Base-by-base conservation (phyloP, 2,888 invertebrate genomes). In the Zaprionus obscuricornis region DNA sequence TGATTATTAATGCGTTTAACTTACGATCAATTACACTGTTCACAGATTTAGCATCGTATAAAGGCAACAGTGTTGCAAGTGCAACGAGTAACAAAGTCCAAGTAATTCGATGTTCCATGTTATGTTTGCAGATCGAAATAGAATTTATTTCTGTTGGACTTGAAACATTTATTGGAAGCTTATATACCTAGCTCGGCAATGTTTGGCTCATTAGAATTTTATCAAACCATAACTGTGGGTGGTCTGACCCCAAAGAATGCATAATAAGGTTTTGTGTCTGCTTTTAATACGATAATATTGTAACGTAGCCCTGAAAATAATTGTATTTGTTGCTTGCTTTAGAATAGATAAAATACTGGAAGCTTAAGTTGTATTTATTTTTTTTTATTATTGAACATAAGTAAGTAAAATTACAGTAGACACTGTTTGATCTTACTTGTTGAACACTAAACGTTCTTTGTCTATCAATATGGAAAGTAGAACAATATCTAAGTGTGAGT, bases 251-350 rank as follows among this genome's bases (percentile, higher is more conserved):
- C 47, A 33, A 65, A 33, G 40, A 73, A 62, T 67, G 46, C 39
- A 55, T 74, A 58, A 81, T 74, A 71, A 71, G 81, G 77, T 60
- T n/a, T n/a, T n/a, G n/a, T n/a, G n/a, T n/a, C n/a, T n/a, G n/a
- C n/a, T n/a, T n/a, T n/a, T n/a, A n/a, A n/a, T n/a, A n/a, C n/a
- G n/a, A n/a, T n/a, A n/a, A n/a, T n/a, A n/a, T n/a, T n/a, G n/a
- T n/a, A n/a, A n/a, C n/a, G n/a, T n/a, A n/a, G n/a, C n/a, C n/a
- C n/a, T n/a, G n/a, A n/a, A n/a, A n/a, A n/a, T n/a, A n/a, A n/a
- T n/a, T n/a, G n/a, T n/a, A n/a, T n/a, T n/a, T n/a, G n/a, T n/a
- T n/a, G n/a, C n/a, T n/a, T n/a, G n/a, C n/a, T n/a, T n/a, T n/a
- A n/a, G n/a, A n/a, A n/a, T n/a, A n/a, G n/a, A n/a, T n/a, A n/a